Evolutionary conservation across 1,140 invertebrate genomes (phyloP).

Genomic region (Agrypnia vestita): DNA sequence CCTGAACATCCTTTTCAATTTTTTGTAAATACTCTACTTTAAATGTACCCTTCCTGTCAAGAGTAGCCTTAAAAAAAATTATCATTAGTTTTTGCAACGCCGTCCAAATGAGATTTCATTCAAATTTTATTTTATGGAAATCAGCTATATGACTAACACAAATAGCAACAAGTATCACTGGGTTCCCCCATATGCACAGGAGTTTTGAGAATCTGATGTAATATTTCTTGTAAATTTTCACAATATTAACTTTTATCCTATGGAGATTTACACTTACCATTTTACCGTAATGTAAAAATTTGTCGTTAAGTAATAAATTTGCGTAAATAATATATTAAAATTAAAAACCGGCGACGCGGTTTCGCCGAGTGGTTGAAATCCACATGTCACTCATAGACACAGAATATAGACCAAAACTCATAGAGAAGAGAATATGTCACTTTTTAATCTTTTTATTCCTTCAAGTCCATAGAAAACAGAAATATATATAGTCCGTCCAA

Average conservation of each 20-base stretch:
- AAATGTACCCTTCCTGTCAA: slow-evolving; percentile 92
- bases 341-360: background rate
- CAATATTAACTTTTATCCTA: background rate
- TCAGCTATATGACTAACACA: too few species aligned
- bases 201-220: slow-evolving; percentile 1
- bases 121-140: too few species aligned
- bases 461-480: slow-evolving; percentile 1
- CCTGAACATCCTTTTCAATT: slow-evolving; percentile 90
- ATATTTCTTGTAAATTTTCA: slow-evolving; percentile 7
- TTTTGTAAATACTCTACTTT: slow-evolving; percentile 92
- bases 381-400: slow-evolving; percentile 13
- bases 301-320: background rate
- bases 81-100: too few species aligned
- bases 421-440: too few species aligned
- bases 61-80: slow-evolving; percentile 63
- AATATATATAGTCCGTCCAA: too few species aligned
- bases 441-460: too few species aligned
- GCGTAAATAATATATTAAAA: slow-evolving; percentile 1
- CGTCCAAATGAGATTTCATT: too few species aligned
- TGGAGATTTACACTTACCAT: background rate
- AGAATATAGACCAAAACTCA: too few species aligned
- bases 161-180: too few species aligned
- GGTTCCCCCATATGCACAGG: background rate
- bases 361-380: background rate
- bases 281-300: background rate